Base-by-base conservation (phyloP, 2,888 invertebrate species). In the Chrysomela aeneicollis region DNA sequence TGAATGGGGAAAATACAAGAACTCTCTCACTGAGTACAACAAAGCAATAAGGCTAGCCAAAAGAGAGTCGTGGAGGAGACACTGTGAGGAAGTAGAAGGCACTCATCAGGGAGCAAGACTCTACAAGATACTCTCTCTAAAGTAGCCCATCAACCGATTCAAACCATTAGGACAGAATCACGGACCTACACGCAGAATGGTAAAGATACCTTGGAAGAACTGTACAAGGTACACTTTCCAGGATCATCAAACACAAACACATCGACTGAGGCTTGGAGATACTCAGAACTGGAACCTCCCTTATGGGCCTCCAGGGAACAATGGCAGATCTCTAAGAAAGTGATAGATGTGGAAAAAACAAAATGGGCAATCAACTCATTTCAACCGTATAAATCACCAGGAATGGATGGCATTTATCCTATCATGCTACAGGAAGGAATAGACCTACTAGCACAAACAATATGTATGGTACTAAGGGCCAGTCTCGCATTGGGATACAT, bases 11-110 rank as follows among this genome's bases (percentile, higher is more conserved):
- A 22, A 51, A 50, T 51, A 21, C 21, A 18, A 21, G 15, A 53
- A 53, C 12, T 35, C 18, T 8, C 35, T 47, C 22, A 58, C 9
- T n/a, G 58, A 58, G 42, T 46, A 42, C n/a, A 58, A 58, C 22
- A 47, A 47, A 58, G 46, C 42, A 3, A 10, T 58, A 47, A 58
- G 46, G 46, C 19, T 22, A 46, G 15, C 58, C 32, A 42, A 22
- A 21, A 58, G 58, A 46, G 47, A 46, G 47, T 58, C 58, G 22
- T 46, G 58, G 58, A 47, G 47, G 58, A 58, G 42, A 22, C 47
- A 58, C 58, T 58, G 47, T 59, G 50, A 49, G 50, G 49, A 59
- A 22, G 8, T 49, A 30, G 50, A 47, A 47, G 22, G 32, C n/a
- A 52, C 32, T 35, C 32, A 35, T 21, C 9, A 35, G 32, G 32